Conservation (phyloP, 2,797 vertebrate genomes). For the Thunnus albacares region DNA sequence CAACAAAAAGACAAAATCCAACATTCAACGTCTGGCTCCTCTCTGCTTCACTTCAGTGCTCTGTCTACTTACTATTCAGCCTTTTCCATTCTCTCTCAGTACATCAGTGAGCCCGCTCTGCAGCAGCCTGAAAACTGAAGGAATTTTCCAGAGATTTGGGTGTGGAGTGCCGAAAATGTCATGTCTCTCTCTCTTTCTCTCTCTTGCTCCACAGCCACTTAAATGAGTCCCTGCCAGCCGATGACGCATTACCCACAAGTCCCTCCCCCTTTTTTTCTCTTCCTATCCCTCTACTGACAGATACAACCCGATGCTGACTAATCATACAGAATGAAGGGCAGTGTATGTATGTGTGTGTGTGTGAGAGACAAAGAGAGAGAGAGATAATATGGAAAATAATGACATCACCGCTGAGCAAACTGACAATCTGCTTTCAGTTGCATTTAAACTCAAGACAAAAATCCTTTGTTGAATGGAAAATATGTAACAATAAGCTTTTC, state of each 20-base stretch:
- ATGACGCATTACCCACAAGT: conserved; percentile 74
- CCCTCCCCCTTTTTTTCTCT: conserved; percentile 47
- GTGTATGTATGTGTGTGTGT: conserved; percentile 18
- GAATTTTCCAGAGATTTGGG: conserved; percentile 71
- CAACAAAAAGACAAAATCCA: neutral
- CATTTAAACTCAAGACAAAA: conserved; percentile 23
- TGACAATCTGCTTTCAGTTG: conserved; percentile 43
- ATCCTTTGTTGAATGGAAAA: conserved; percentile 59
- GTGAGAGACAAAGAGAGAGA: conserved; percentile 22
- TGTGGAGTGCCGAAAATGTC: conserved; percentile 61
- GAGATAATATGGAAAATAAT: conserved; percentile 63
- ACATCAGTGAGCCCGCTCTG: neutral
- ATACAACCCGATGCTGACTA: conserved; percentile 69
- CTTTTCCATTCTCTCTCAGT: neutral
- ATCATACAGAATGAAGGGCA: conserved; percentile 60
- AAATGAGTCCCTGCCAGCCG: conserved; percentile 62
- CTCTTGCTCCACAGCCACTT: conserved; percentile 58
- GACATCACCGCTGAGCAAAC: conserved; percentile 64
- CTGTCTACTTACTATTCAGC: neutral
- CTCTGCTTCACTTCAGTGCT: neutral
- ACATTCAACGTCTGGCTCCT: neutral
- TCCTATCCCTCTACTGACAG: conserved; percentile 32
- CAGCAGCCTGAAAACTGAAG: conserved; percentile 36
- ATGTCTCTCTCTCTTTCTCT: conserved; percentile 29
- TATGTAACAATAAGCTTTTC: conserved; percentile 36